Conservation (phyloP, 2,113 vertebrate genomes). For the Phrynosoma blainvillii region DNA sequence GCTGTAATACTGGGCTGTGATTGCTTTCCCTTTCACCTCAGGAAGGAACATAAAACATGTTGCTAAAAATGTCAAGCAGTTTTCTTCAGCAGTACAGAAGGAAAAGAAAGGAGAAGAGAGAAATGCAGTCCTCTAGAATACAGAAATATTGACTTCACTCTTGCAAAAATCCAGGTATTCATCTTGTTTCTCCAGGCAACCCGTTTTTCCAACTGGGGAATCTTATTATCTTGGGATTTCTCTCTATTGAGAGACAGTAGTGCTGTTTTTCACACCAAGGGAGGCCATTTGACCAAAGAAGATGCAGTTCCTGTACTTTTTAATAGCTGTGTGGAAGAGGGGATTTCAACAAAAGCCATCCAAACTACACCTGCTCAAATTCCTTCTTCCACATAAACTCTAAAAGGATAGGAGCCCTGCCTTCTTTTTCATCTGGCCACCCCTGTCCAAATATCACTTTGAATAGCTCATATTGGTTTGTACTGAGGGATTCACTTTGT, state of each 20-base stretch:
- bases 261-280: too few relatives aligned
- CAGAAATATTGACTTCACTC: not conserved
- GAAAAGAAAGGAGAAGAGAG: not conserved
- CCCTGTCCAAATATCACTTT: not conserved
- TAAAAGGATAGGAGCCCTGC: too few relatives aligned
- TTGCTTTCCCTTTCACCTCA: not conserved
- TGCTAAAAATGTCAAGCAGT: not conserved
- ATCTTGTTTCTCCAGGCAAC: not conserved
- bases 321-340: too few relatives aligned
- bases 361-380: too few relatives aligned
- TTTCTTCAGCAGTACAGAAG: not conserved
- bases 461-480: not conserved
- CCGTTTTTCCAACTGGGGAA: not conserved
- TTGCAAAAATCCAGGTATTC: not conserved
- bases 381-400: too few relatives aligned
- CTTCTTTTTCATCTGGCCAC: too few relatives aligned
- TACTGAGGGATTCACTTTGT: not conserved
- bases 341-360: too few relatives aligned
- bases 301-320: too few relatives aligned
- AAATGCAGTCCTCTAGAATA: not conserved
- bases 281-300: too few relatives aligned
- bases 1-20: not conserved
- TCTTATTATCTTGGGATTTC: not conserved
- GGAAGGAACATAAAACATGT: not conserved
- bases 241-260: not conserved